A percentile compares a stretch with the other conserved stretches of the same genome.
These are phyloP conservation scores for Nemoura dubitans DNA, from an alignment of 2,888 invertebrate genomes.

Conservation along the genomic window DNA sequence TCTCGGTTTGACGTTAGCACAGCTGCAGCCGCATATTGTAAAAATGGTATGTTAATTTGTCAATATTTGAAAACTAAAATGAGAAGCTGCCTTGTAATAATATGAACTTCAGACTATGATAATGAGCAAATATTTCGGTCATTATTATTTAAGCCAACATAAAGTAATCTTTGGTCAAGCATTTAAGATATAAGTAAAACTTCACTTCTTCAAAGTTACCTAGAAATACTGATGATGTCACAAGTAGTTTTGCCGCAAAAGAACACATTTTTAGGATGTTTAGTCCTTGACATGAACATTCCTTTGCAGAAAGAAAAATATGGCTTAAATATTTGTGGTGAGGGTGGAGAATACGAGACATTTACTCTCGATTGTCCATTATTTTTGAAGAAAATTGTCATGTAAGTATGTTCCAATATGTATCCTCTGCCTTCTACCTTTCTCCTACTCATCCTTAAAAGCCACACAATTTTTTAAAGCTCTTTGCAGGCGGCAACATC, in stretches of 20 bases:
- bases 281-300: slow-evolving; percentile 52
- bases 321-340: slow-evolving; percentile 95
- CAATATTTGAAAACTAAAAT: slow-evolving; percentile 7
- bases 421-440: not conserved
- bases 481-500: not conserved
- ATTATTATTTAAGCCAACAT: slow-evolving; percentile 7
- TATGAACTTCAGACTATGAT: slow-evolving; percentile 7
- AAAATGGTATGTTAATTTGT: slow-evolving; percentile 71
- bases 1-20: slow-evolving; percentile 84
- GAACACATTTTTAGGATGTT: slow-evolving; percentile 17
- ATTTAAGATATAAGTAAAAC: not conserved
- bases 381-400: slow-evolving; percentile 86
- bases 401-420: slow-evolving; percentile 72
- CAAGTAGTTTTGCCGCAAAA: not conserved
- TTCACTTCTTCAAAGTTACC: not conserved
- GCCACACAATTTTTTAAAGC: not conserved
- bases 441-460: slow-evolving; percentile 10
- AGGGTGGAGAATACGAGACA: slow-evolving; percentile 99
- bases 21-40: slow-evolving; percentile 87
- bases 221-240: not conserved
- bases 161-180: not conserved
- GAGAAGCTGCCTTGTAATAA: not conserved
- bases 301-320: slow-evolving; percentile 81
- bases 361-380: slow-evolving; percentile 97
- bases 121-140: not conserved